Percentiles rank a stretch among this genome's conserved stretches.
phyloP scores from a whole-genome alignment of 2,113 vertebrate genomes.

The Indri indri region DNA sequence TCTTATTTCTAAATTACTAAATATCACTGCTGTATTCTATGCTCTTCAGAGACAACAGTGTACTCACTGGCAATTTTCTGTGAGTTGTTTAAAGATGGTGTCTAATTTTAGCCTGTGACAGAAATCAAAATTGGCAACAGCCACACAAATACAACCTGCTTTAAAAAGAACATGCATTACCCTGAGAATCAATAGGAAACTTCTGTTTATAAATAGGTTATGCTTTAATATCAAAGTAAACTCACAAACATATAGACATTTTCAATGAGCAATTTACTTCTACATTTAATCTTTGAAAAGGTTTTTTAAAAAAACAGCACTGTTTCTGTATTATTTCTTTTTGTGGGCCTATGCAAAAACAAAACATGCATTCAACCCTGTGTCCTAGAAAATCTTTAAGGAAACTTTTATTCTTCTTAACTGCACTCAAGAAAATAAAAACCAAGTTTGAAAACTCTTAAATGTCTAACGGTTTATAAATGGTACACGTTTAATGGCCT shows the following conservation, averaged over 20 bases:
- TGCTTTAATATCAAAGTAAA: constrained; percentile 33
- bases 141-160: constrained; percentile 14
- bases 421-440: constrained; percentile 26
- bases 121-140: constrained; percentile 29
- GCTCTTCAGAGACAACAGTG: background rate
- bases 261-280: background rate
- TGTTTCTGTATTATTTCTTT: constrained; percentile 8
- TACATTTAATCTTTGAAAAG: constrained; percentile 12
- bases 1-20: constrained; percentile 4
- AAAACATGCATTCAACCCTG: background rate
- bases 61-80: background rate
- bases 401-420: background rate
- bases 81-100: background rate
- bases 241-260: background rate
- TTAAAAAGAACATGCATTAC: constrained; percentile 11
- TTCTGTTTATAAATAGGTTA: background rate
- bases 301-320: background rate
- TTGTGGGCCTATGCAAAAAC: background rate
- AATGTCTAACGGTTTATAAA: background rate
- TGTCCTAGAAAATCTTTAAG: background rate
- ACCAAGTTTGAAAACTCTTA: background rate
- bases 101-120: background rate
- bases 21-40: background rate
- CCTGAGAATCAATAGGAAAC: constrained; percentile 3
- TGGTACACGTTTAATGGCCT: background rate